Base-by-base conservation (phyloP, 1,140 invertebrate species). In the Oedothorax gibbosus region DNA sequence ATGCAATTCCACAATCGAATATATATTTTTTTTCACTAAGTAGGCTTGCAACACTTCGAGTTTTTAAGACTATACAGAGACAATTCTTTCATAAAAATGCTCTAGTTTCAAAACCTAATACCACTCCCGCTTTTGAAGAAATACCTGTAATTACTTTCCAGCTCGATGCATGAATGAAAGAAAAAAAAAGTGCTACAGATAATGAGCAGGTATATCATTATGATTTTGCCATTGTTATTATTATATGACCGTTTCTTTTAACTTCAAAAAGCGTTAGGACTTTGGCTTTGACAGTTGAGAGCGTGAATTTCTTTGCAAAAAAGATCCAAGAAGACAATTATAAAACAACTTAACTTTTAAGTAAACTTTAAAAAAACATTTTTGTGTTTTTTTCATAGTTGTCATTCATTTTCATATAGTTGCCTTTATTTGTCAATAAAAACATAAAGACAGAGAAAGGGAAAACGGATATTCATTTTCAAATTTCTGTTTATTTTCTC, bases 181-280 rank as follows among this genome's bases (percentile, higher is more conserved):
- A 7, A 21, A 51, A 71, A 71, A 71, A 71, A 18, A 71, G 20
- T 71, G 11, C 21, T 71, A 7, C 68, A 53, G 15, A 51, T 71
- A 71, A 71, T 71, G 68, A 71, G n/a, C 8, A 71, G 54, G 49
- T 4, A 18, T 71, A 71, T 71, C 54, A 71, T 71, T 53, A 71
- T 9, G 66, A 4, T 18, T 53, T 53, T 51, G 54, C 54, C 54
- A 71, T 71, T 71, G 54, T 71, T 53, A 71, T 71, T 51, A 71
- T 71, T 53, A 71, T 35, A 5, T 21, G 49, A 18, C n/a, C 49
- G 54, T 51, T 71, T 53, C 50, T 54, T 71, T 71, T 71, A 53
- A 35, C 35, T 35, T 35, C 35, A 35, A 35, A 35, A 5, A 35
- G 35, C 35, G 35, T 35, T 35, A 35, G 35, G 35, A 35, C 35